Evolutionary conservation across 2,888 invertebrate genomes (phyloP).

Genomic region (Belgica antarctica): DNA sequence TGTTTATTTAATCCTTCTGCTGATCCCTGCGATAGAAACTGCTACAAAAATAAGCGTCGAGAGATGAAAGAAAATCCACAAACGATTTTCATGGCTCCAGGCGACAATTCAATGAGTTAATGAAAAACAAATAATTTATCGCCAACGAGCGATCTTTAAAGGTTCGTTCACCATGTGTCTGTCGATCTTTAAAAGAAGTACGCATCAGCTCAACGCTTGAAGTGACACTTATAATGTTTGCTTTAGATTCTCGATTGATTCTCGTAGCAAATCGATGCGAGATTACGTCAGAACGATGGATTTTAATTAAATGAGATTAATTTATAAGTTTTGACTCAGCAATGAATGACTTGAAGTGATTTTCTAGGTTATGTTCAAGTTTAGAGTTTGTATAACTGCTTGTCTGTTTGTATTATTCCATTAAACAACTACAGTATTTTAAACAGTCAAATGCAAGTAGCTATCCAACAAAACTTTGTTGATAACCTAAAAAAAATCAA

Average conservation of each 20-base stretch:
- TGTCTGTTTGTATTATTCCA: too few species aligned
- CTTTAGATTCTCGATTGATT: not conserved
- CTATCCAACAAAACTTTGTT: too few species aligned
- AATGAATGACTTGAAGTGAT: too few species aligned
- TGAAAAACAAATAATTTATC: slow-evolving; percentile 24
- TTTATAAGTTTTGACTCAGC: too few species aligned
- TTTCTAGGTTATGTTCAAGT: too few species aligned
- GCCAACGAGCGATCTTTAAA: slow-evolving; percentile 4
- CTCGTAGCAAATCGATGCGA: not conserved
- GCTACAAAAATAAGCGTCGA: not conserved
- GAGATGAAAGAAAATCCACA: not conserved
- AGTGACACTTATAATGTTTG: slow-evolving; percentile 8
- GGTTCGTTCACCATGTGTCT: not conserved
- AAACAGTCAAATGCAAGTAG: too few species aligned
- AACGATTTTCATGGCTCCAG: not conserved
- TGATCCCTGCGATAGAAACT: slow-evolving; percentile 7
- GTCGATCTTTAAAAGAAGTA: not conserved
- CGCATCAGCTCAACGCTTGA: slow-evolving; percentile 29
- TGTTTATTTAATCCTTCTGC: slow-evolving; percentile 26
- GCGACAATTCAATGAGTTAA: slow-evolving; percentile 16
- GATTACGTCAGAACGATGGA: not conserved
- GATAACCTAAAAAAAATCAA: too few species aligned
- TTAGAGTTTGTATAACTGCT: too few species aligned
- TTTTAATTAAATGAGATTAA: too few species aligned
- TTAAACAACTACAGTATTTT: too few species aligned